Percentiles rank a stretch among this genome's conserved stretches.
Conservation (phyloP, 2,797 vertebrate species). For the Pangasius larnaudii region DNA sequence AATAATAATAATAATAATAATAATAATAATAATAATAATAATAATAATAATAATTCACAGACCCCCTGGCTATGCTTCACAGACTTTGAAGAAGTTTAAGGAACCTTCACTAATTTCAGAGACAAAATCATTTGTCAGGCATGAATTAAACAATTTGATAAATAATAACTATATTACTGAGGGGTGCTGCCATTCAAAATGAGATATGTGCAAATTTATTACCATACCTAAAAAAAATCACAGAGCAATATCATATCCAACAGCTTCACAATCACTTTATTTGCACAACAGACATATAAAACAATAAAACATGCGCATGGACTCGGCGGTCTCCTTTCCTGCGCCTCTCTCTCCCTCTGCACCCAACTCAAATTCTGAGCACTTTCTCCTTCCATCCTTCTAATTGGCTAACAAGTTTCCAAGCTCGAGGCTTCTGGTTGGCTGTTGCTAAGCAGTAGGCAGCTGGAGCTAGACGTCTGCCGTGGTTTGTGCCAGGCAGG, state of each 20-base stretch:
- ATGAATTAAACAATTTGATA: background rate
- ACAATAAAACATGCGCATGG: constrained; percentile 62
- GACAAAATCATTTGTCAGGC: background rate
- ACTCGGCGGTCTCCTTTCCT: constrained; percentile 46
- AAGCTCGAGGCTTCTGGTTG: constrained; percentile 71
- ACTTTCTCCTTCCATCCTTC: constrained; percentile 67
- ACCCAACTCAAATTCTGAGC: constrained; percentile 79
- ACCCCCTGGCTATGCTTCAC: background rate
- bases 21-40: background rate
- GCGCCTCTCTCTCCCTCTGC: constrained; percentile 56
- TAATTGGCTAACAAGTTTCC: constrained; percentile 76
- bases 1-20: background rate
- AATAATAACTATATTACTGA: background rate
- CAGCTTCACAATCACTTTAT: background rate
- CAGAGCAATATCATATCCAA: background rate
- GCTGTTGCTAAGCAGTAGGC: constrained; percentile 86
- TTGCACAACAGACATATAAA: background rate
- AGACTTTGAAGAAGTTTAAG: background rate
- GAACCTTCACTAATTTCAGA: background rate
- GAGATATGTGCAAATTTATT: background rate
- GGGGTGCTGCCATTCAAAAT: no score
- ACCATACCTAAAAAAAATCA: background rate
- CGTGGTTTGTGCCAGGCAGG: constrained; percentile 57
- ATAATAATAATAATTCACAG: background rate
- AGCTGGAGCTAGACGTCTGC: constrained; percentile 72